Percentiles rank a stretch among this genome's conserved stretches.
Evolutionary conservation across 2,797 vertebrate genomes (phyloP).

Genomic region (Gallinago solitaria): DNA sequence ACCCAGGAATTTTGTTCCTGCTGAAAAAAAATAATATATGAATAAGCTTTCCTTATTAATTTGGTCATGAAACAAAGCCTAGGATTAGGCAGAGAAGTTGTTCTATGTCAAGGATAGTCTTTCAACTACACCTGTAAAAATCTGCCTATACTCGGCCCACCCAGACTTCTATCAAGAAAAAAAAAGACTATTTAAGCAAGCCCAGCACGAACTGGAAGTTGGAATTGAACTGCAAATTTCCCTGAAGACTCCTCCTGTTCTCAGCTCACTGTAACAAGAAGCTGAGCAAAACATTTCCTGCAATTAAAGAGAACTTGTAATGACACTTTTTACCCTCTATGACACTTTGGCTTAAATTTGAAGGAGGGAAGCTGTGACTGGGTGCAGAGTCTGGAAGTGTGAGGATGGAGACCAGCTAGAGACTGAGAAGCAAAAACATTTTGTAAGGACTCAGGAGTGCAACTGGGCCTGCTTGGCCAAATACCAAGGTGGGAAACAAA

Average conservation of each 20-base stretch:
- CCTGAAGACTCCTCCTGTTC: background rate
- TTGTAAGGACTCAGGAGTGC: background rate
- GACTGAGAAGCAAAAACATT: background rate
- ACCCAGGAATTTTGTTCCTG: background rate
- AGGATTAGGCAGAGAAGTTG: background rate
- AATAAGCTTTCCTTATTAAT: background rate
- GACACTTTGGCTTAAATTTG: background rate
- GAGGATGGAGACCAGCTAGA: background rate
- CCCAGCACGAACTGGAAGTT: background rate
- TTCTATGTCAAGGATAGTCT: background rate
- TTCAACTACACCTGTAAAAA: slow-evolving; percentile 39
- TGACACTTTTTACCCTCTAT: background rate
- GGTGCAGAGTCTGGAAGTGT: background rate
- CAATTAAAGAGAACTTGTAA: slow-evolving; percentile 30
- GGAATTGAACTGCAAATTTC: slow-evolving; percentile 5
- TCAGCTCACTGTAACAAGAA: background rate
- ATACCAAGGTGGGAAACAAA: background rate
- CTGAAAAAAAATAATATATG: background rate
- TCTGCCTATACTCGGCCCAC: background rate
- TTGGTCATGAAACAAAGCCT: background rate
- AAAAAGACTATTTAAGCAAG: background rate
- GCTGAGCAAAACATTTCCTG: slow-evolving; percentile 42
- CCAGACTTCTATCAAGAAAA: background rate
- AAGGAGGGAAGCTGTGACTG: background rate
- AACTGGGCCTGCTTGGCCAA: background rate